phyloP scores from a whole-genome alignment of 2,888 invertebrate genomes.

The Brassicogethes aeneus region DNA sequence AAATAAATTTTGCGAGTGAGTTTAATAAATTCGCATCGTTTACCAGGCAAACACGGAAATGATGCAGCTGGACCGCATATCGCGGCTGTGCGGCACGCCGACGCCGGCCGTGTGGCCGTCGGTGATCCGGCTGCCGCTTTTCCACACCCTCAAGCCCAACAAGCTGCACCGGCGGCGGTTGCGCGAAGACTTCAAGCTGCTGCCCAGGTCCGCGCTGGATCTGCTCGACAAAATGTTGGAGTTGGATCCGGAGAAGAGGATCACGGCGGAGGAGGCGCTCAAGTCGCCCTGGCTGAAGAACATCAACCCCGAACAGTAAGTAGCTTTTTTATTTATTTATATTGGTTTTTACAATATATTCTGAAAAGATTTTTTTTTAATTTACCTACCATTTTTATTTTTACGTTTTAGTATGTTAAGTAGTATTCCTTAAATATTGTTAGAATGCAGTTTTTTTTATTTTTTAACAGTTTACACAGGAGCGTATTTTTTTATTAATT shows the following conservation, averaged over 20 bases:
- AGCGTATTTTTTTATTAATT: no score
- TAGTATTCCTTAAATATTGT: no score
- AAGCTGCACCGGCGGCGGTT: constrained; percentile 81
- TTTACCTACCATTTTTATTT: constrained; percentile 4
- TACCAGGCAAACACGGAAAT: constrained; percentile 81
- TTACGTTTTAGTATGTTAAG: not conserved
- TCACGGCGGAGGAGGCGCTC: constrained; percentile 90
- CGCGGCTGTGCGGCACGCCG: constrained; percentile 90
- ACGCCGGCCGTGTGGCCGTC: constrained; percentile 95
- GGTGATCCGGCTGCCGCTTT: constrained; percentile 87
- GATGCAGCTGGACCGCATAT: constrained; percentile 90
- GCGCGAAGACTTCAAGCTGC: constrained; percentile 86
- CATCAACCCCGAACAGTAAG: constrained; percentile 83
- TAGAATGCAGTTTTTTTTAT: no score
- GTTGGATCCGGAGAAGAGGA: constrained; percentile 87
- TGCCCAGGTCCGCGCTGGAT: constrained; percentile 82
- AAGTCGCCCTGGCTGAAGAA: constrained; percentile 87
- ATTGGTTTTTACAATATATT: no score
- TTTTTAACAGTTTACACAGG: no score
- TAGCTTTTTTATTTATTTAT: no score
- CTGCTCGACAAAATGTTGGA: constrained; percentile 93
- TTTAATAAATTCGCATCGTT: no score
- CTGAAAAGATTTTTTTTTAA: not conserved
- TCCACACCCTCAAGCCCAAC: constrained; percentile 86
- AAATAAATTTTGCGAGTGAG: not conserved